Percentiles rank a stretch among this genome's conserved stretches.
Evolutionary conservation across 1,140 invertebrate genomes (phyloP).

Genomic region (Atta colombica): DNA sequence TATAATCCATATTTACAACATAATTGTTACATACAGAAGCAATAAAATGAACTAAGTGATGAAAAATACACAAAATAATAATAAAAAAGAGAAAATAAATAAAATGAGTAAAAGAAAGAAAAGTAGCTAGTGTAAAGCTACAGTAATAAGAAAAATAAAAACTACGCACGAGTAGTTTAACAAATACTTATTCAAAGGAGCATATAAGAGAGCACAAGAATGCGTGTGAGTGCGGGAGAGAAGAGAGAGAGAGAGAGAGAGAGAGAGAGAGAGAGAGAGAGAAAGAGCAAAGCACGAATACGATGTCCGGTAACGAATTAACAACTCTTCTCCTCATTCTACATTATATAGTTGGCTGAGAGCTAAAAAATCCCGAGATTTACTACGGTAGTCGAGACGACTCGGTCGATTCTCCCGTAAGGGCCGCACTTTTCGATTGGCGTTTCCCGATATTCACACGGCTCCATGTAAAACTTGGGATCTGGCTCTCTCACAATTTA

Average conservation of each 20-base stretch:
- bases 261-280: not conserved
- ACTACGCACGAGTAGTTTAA: too few species aligned
- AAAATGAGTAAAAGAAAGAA: too few species aligned
- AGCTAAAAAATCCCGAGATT: constrained; percentile 45
- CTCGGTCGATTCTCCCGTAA: constrained; percentile 29
- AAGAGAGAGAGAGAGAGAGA: not conserved
- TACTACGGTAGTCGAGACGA: constrained; percentile 41
- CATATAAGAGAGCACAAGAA: too few species aligned
- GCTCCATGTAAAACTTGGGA: not conserved
- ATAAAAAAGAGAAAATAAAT: too few species aligned
- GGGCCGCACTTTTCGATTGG: constrained; percentile 51
- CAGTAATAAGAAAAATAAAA: too few species aligned
- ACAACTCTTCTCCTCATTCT: constrained; percentile 39
- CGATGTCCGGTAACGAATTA: constrained; percentile 51
- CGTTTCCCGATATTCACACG: constrained; percentile 17
- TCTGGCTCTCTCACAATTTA: constrained; percentile 2
- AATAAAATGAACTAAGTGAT: too few species aligned
- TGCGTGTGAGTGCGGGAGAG: too few species aligned
- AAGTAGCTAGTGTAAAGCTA: too few species aligned
- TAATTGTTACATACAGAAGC: too few species aligned
- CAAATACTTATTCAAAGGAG: too few species aligned
- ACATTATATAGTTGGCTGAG: constrained; percentile 46
- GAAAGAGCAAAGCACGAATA: not conserved
- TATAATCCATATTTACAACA: too few species aligned
- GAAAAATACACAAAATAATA: too few species aligned